phyloP scores from a whole-genome alignment of 1,140 invertebrate genomes.

The Mactra quadrangularis region DNA sequence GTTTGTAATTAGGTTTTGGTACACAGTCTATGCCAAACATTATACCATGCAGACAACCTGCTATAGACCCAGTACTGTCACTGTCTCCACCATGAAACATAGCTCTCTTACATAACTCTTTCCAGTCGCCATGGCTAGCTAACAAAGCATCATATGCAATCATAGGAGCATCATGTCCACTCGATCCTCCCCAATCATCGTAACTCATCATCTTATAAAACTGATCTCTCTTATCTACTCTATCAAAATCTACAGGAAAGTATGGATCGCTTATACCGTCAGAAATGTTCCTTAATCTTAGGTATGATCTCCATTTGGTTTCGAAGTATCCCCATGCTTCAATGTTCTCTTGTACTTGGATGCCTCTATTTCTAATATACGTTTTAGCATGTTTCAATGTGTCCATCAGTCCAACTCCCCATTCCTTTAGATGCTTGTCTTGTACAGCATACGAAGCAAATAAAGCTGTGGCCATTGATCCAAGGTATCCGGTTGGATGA shows the following conservation, averaged over 20 bases:
- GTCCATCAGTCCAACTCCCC: slow-evolving; percentile 78
- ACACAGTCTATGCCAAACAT: slow-evolving; percentile 79
- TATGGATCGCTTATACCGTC: slow-evolving; percentile 71
- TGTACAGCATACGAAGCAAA: slow-evolving; percentile 81
- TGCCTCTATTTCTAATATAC: slow-evolving; percentile 52
- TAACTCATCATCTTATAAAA: slow-evolving; percentile 79
- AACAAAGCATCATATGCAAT: slow-evolving; percentile 83
- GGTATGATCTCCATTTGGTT: slow-evolving; percentile 78
- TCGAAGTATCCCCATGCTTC: slow-evolving; percentile 78
- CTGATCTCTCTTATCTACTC: slow-evolving; percentile 76
- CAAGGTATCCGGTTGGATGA: slow-evolving; percentile 82
- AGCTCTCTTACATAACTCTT: slow-evolving; percentile 76
- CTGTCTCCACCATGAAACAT: slow-evolving; percentile 82
- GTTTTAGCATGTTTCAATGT: slow-evolving; percentile 49
- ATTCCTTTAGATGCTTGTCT: slow-evolving; percentile 72
- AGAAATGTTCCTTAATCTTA: slow-evolving; percentile 70
- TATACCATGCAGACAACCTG: slow-evolving; percentile 80
- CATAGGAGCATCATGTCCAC: slow-evolving; percentile 83
- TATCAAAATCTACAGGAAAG: slow-evolving; percentile 75
- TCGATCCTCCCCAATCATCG: slow-evolving; percentile 79
- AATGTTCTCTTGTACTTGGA: slow-evolving; percentile 78
- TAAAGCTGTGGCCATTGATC: slow-evolving; percentile 79
- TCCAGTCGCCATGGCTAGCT: slow-evolving; percentile 73
- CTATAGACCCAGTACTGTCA: slow-evolving; percentile 82
- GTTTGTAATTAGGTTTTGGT: slow-evolving; percentile 71